Conservation (phyloP, 2,888 invertebrate species). For the Polydrusus cervinus region DNA sequence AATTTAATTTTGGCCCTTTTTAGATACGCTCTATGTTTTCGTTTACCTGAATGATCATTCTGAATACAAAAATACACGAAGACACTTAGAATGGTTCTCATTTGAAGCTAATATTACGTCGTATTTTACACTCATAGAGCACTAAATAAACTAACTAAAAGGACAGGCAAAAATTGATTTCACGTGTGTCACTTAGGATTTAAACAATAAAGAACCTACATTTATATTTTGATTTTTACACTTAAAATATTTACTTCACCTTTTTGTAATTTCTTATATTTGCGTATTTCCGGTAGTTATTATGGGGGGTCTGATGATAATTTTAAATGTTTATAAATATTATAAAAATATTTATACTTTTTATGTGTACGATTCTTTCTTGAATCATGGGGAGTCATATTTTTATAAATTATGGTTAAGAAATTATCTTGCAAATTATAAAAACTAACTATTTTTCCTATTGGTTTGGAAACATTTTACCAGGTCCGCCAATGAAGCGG, state of each 20-base stretch:
- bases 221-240: slow-evolving; percentile 9
- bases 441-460: too few species aligned
- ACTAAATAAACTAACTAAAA: slow-evolving; percentile 15
- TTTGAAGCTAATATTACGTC: not conserved
- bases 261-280: not conserved
- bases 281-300: not conserved
- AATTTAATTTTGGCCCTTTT: slow-evolving; percentile 39
- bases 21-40: slow-evolving; percentile 14
- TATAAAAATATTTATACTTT: too few species aligned
- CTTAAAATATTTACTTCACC: not conserved
- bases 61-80: slow-evolving; percentile 8
- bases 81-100: not conserved
- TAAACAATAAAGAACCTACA: not conserved
- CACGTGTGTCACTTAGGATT: slow-evolving; percentile 53
- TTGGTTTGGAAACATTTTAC: too few species aligned
- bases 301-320: too few species aligned
- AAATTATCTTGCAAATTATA: too few species aligned
- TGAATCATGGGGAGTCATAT: too few species aligned
- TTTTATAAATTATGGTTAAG: too few species aligned
- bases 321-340: too few species aligned
- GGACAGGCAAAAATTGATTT: slow-evolving; percentile 53
- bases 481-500: too few species aligned
- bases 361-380: too few species aligned
- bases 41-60: slow-evolving; percentile 28
- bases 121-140: not conserved